A percentile compares a stretch with the other conserved stretches of the same genome.
Conservation (phyloP, 2,113 vertebrate genomes). For the Oncorhynchus gorbuscha region DNA sequence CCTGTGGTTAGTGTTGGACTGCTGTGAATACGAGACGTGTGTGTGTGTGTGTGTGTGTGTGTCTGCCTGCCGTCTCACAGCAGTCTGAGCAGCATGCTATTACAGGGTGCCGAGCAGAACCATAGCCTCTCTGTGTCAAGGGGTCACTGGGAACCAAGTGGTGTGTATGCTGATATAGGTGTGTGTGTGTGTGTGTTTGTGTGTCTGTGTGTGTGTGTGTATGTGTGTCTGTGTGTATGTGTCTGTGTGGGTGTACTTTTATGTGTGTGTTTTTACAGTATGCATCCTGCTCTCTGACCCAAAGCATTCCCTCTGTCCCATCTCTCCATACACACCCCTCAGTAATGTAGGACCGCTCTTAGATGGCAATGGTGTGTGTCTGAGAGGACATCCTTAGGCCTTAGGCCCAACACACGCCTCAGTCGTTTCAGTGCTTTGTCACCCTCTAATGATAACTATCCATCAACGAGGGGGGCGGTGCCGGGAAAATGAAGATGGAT, state of each 20-base stretch:
- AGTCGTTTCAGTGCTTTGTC: too few relatives aligned
- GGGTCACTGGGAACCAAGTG: neutral
- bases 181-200: slow-evolving; percentile 46
- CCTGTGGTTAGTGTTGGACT: slow-evolving; percentile 73
- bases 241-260: slow-evolving; percentile 23
- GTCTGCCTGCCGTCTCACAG: too few relatives aligned
- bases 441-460: slow-evolving; percentile 86
- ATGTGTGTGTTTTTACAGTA: too few relatives aligned
- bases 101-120: too few relatives aligned
- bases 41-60: slow-evolving; percentile 49
- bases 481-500: slow-evolving; percentile 88
- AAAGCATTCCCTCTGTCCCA: slow-evolving; percentile 39
- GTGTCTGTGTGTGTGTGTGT: slow-evolving; percentile 33
- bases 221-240: slow-evolving; percentile 33
- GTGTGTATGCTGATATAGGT: slow-evolving; percentile 13
- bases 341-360: slow-evolving; percentile 48
- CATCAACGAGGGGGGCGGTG: slow-evolving; percentile 74
- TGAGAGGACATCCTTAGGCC: slow-evolving; percentile 58
- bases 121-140: slow-evolving; percentile 5
- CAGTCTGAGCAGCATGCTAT: too few relatives aligned
- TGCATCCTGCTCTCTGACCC: too few relatives aligned
- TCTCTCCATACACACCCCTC: slow-evolving; percentile 46
- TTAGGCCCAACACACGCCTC: slow-evolving; percentile 1
- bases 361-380: slow-evolving; percentile 72
- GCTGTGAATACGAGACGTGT: slow-evolving; percentile 42